Evolutionary conservation across 2,888 invertebrate species (phyloP), one percentile per base, ranked within the genome.

Genomic region (Seira ritae): DNA sequence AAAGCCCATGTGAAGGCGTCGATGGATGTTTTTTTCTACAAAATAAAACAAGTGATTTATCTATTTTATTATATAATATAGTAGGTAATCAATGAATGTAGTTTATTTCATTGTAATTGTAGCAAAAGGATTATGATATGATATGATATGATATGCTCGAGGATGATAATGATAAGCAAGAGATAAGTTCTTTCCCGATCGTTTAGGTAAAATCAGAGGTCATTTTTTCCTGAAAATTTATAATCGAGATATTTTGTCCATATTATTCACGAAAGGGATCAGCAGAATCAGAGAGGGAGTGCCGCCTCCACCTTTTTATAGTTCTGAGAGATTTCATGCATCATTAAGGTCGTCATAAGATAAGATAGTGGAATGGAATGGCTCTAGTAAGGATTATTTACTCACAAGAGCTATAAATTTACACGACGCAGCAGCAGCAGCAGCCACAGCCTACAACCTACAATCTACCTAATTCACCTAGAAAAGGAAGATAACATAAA

Each of bases 291-390:
- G 60, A 50, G 22, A 75, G 74, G 80, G 80, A 80, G 80, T 80
- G 80, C 66, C 80, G 70, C 74, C 80, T 80, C 70, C 75, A 74
- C 80, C 74, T 74, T 42, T 62, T 37, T 20, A 42, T 22, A 65
- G 19, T 62, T 24, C 24, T 15, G 23, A 12, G n/a, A 22, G 23
- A 37, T 37, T 62, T 65, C 23, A 66, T 74, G 15, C 55, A 55
- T 55, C 55, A 55, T 55, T 55, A 55, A 55, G 55, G 55, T 8
- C 55, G 12, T 3, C 31, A 55, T 12, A 8, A 55, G 55, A 55
- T 55, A 55, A 55, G 55, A 55, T 31, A 55, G 15, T 12, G 55
- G n/a, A n/a, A n/a, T n/a, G n/a, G n/a, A n/a, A n/a, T n/a, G n/a
- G n/a, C n/a, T n/a, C n/a, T n/a, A n/a, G n/a, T n/a, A 31, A 31